Base-by-base conservation (phyloP, 2,113 vertebrate genomes). In the Aegotheles bennettii region DNA sequence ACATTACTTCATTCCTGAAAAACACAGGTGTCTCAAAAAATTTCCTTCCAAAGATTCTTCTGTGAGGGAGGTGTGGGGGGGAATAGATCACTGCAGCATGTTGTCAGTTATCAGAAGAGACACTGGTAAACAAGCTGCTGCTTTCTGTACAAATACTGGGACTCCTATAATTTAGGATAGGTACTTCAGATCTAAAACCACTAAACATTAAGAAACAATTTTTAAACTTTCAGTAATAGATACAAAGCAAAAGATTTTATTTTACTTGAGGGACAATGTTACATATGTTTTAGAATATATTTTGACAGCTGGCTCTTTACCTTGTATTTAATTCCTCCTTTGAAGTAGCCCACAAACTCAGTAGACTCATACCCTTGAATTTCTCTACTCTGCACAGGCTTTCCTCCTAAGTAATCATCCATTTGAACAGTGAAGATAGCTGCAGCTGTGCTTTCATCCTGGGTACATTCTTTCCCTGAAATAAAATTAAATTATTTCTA, bases 371-470 rank as follows among this genome's bases (percentile, higher is more conserved):
- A 94, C 87, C 98, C 98, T 97, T 99, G 99, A 89, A 99, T 95
- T 97, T 99, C 99, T 95, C 99, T 98, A 33, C 95, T 98, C 96
- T 99, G 99, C 67, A 99, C 98, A 2, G 99, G 99, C 9, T 98
- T 98, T 25, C 99, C 99, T 12, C 98, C 99, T 87, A 99, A 96
- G 70, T 98, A 99, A 93, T 99, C 99, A 64, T 99, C 99, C 98
- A 99, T 97, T 93, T 99, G 99, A 50, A 98, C 98, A 23, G 99
- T 88, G 43, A 99, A 99, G 93, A 99, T 99, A 73, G 99, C 99
- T 1, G 98, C 99, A 1, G 99, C 98, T 8, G 99, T 98, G 28
- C 99, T 99, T 96, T 99, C 99, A 75, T 99, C 99, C 95, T 99
- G 99, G 13, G 98, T 98, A 57, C 99, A 99, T 50, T 99, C 99